These are phyloP conservation scores for Lycorma delicatula DNA, from an alignment of 1,140 invertebrate genomes.

Conservation along the genomic window DNA sequence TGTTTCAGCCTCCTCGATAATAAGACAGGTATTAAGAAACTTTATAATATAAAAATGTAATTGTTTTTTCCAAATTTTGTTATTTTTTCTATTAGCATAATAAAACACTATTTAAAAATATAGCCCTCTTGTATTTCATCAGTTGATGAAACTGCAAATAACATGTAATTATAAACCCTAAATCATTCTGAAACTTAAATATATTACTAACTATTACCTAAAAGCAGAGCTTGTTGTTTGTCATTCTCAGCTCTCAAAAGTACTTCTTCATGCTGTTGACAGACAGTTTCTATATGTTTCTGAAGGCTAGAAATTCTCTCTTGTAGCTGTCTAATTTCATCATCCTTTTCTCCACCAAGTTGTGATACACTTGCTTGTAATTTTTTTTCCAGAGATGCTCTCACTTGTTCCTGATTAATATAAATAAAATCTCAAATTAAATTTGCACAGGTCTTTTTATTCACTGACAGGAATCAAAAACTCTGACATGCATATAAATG, in stretches of 20 bases:
- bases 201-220: slow-evolving; percentile 54
- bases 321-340: slow-evolving; percentile 59
- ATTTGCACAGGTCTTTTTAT: too few relatives aligned
- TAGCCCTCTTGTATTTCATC: too few relatives aligned
- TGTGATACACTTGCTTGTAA: slow-evolving; percentile 61
- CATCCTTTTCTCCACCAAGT: slow-evolving; percentile 62
- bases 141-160: too few relatives aligned
- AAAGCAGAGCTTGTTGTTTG: slow-evolving; percentile 75
- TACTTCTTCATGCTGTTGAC: slow-evolving; percentile 75
- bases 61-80: too few relatives aligned
- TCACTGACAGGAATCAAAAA: too few relatives aligned
- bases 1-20: too few relatives aligned
- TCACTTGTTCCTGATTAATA: slow-evolving; percentile 46
- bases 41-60: too few relatives aligned
- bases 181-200: neutral
- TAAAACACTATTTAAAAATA: too few relatives aligned
- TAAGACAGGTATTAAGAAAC: too few relatives aligned
- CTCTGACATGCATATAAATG: too few relatives aligned
- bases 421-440: too few relatives aligned
- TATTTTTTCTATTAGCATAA: too few relatives aligned
- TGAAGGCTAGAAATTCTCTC: slow-evolving; percentile 64
- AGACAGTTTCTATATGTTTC: slow-evolving; percentile 62
- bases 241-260: slow-evolving; percentile 76
- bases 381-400: slow-evolving; percentile 59
- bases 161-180: neutral